These are phyloP conservation scores for Anagyrus pseudococci DNA, from an alignment of 2,888 invertebrate species.

Conservation along the genomic window DNA sequence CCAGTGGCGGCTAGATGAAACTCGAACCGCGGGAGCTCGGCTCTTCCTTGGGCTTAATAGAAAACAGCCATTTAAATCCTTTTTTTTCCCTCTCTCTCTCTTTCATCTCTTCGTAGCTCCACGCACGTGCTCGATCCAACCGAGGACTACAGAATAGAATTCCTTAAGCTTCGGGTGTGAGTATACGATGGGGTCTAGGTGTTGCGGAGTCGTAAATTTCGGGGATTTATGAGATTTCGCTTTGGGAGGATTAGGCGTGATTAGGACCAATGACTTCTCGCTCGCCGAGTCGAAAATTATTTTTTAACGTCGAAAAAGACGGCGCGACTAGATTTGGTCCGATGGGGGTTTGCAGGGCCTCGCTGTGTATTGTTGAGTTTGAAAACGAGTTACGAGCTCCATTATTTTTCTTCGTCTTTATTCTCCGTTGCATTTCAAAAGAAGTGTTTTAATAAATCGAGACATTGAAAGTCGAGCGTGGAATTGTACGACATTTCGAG, in stretches of 20 bases:
- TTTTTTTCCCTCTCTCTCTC: constrained; percentile 22
- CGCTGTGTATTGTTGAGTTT: not conserved
- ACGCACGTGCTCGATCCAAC: constrained; percentile 1
- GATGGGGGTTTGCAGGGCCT: too few species aligned
- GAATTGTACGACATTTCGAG: constrained; percentile 4
- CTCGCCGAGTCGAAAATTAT: constrained; percentile 21
- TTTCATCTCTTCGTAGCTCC: not conserved
- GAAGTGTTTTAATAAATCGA: constrained; percentile 18
- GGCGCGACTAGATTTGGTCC: not conserved
- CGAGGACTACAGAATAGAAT: constrained; percentile 24
- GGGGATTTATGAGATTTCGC: constrained; percentile 48
- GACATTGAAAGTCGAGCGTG: not conserved
- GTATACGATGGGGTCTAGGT: too few species aligned
- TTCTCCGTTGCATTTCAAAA: constrained; percentile 2
- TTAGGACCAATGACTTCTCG: constrained; percentile 38
- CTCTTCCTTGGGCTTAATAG: constrained; percentile 50
- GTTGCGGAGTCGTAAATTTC: constrained; percentile 53
- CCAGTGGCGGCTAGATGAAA: too few species aligned
- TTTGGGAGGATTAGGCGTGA: constrained; percentile 41
- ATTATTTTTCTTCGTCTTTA: too few species aligned
- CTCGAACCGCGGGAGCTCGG: too few species aligned
- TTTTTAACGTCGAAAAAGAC: constrained; percentile 17
- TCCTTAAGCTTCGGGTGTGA: constrained; percentile 28
- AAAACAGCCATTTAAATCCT: constrained; percentile 57
- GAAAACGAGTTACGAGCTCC: not conserved